Conservation (phyloP, 2,888 invertebrate species). For the Teleiodes luculella region DNA sequence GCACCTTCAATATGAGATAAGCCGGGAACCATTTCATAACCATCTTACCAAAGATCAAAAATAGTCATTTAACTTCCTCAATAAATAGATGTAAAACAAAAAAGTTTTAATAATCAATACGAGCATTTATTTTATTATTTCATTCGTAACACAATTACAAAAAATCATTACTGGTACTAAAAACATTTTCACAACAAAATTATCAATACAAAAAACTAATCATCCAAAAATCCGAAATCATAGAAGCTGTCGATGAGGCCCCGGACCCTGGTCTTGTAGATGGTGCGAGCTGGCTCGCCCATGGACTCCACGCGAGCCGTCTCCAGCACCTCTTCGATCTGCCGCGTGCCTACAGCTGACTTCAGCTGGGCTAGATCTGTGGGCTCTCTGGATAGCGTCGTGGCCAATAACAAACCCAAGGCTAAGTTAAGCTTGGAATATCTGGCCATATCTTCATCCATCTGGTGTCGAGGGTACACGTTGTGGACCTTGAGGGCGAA, state of each 20-base stretch:
- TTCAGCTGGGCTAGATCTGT: background rate
- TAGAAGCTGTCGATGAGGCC: background rate
- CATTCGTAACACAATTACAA: no score
- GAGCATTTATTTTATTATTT: no score
- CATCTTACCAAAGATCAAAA: no score
- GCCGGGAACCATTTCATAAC: no score
- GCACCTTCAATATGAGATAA: no score
- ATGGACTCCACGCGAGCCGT: background rate
- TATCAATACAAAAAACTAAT: background rate
- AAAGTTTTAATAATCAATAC: no score
- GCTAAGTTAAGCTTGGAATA: slow-evolving; percentile 25
- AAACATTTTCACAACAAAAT: no score
- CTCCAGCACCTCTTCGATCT: background rate
- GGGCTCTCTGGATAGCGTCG: background rate
- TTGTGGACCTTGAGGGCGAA: slow-evolving; percentile 30
- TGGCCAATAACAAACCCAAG: background rate
- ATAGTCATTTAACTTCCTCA: no score
- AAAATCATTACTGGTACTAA: no score
- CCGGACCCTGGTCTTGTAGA: background rate
- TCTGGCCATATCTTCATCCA: slow-evolving; percentile 35
- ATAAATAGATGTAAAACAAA: no score
- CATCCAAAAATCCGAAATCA: background rate
- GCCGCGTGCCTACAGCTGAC: background rate
- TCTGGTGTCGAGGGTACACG: slow-evolving; percentile 32
- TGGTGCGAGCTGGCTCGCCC: background rate